A percentile compares a stretch with the other conserved stretches of the same genome.
Conservation (phyloP, 2,888 invertebrate species). For the Xanthia icteritia region DNA sequence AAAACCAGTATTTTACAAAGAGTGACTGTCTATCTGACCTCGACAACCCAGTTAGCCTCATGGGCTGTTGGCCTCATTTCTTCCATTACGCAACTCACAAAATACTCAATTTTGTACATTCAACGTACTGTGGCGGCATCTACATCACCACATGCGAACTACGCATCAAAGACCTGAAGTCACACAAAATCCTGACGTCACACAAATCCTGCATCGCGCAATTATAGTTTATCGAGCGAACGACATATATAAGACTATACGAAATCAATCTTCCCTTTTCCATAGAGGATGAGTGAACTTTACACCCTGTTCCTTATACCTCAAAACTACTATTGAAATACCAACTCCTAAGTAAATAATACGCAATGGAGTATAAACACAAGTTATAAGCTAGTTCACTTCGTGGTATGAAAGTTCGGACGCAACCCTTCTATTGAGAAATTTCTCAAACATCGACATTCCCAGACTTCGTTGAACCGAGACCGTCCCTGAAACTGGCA, state of each 20-base stretch:
- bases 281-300: too few species aligned
- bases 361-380: not conserved
- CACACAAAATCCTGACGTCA: too few species aligned
- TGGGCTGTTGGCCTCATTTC: too few species aligned
- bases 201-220: too few species aligned
- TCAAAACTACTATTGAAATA: not conserved
- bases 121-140: not conserved
- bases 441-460: conserved; percentile 35
- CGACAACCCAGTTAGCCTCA: not conserved
- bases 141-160: too few species aligned
- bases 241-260: too few species aligned
- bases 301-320: too few species aligned
- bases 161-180: too few species aligned
- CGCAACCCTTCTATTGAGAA: conserved; percentile 2
- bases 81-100: not conserved
- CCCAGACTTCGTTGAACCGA: conserved; percentile 4
- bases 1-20: not conserved
- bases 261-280: too few species aligned
- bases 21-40: not conserved
- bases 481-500: conserved; percentile 26
- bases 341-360: conserved; percentile 17
- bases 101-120: not conserved
- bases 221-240: too few species aligned
- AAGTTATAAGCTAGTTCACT: conserved; percentile 6
- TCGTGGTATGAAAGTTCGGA: conserved; percentile 24